Conservation (phyloP, 2,888 invertebrate species). For the Apodemia duryi region DNA sequence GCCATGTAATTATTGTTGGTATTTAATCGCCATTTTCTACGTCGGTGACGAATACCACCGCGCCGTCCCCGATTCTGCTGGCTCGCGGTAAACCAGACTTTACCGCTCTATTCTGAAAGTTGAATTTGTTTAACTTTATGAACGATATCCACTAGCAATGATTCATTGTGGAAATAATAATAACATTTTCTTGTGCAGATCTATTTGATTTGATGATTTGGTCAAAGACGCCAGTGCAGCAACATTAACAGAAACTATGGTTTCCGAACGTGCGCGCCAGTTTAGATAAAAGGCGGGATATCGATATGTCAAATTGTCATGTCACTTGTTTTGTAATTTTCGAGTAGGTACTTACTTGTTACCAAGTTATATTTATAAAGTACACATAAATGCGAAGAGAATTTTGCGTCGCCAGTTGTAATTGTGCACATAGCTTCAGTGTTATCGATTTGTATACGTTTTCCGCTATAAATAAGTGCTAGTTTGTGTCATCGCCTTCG, state of each 20-base stretch:
- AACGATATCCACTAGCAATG: slow-evolving; percentile 59
- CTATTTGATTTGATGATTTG: slow-evolving; percentile 20
- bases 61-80: slow-evolving; percentile 65
- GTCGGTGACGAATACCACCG: slow-evolving; percentile 74
- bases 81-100: slow-evolving; percentile 62
- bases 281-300: slow-evolving; percentile 49
- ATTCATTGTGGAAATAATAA: slow-evolving; percentile 71
- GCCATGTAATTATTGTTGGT: slow-evolving; percentile 68
- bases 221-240: slow-evolving; percentile 23
- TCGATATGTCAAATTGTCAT: slow-evolving; percentile 27
- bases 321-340: slow-evolving; percentile 23
- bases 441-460: slow-evolving; percentile 75
- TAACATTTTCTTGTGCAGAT: slow-evolving; percentile 46
- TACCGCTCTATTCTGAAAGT: slow-evolving; percentile 61
- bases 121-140: slow-evolving; percentile 51
- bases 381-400: slow-evolving; percentile 29
- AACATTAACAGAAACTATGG: slow-evolving; percentile 6
- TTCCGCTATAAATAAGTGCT: slow-evolving; percentile 70
- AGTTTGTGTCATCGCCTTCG: slow-evolving; percentile 65
- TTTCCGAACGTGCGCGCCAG: slow-evolving; percentile 36
- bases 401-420: slow-evolving; percentile 41
- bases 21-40: slow-evolving; percentile 79
- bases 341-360: slow-evolving; percentile 28
- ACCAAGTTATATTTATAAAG: slow-evolving; percentile 39
- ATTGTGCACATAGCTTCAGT: slow-evolving; percentile 46